Evolutionary conservation across 2,888 invertebrate species (phyloP).

Genomic region (Tachina lurida): DNA sequence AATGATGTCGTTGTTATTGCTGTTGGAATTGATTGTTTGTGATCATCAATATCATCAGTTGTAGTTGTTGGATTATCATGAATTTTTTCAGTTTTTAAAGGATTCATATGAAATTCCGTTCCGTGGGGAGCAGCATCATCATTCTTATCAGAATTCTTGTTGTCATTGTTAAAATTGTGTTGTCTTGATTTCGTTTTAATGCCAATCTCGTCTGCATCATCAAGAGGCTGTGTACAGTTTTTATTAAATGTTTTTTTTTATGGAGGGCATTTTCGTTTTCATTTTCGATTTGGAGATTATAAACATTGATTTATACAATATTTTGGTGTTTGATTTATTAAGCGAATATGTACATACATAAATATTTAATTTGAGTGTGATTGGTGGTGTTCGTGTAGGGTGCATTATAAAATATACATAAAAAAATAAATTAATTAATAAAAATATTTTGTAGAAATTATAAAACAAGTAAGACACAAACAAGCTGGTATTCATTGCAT

Average conservation of each 20-base stretch:
- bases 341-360: constrained; percentile 30
- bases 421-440: constrained; percentile 45
- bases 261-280: constrained; percentile 20
- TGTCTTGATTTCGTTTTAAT: constrained; percentile 38
- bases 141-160: constrained; percentile 62
- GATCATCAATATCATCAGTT: constrained; percentile 34
- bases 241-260: constrained; percentile 9
- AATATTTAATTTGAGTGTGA: constrained; percentile 33
- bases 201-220: constrained; percentile 56
- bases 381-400: constrained; percentile 56
- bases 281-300: constrained; percentile 33
- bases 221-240: constrained; percentile 38
- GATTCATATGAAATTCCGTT: constrained; percentile 48
- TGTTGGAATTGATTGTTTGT: constrained; percentile 34
- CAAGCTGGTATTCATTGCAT: constrained; percentile 53
- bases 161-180: constrained; percentile 43
- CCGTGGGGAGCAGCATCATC: constrained; percentile 75
- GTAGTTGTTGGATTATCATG: constrained; percentile 67
- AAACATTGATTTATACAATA: constrained; percentile 44
- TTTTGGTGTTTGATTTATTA: constrained; percentile 41
- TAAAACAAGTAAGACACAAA: constrained; percentile 63
- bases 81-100: constrained; percentile 47
- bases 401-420: constrained; percentile 65
- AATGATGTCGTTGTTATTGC: constrained; percentile 34
- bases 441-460: constrained; percentile 32